Base-by-base conservation (phyloP, 30 jellyfish, hydroid and myxozoan species). In the Phacellophora camtschatica region DNA sequence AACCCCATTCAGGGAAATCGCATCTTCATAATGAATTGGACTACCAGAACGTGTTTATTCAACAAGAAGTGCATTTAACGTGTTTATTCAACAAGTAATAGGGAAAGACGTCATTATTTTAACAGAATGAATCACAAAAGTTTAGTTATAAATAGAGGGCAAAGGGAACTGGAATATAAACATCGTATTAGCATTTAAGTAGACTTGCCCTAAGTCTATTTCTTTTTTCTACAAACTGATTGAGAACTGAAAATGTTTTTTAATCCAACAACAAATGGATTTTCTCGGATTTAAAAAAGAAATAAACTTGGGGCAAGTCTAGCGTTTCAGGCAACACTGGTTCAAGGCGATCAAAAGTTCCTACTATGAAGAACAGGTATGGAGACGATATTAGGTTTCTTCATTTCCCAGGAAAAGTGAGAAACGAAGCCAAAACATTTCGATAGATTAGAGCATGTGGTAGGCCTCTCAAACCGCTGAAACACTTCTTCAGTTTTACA, bases 311-410 rank as follows among this genome's bases (percentile, higher is more conserved):
- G n/a, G n/a, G n/a, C n/a, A n/a, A n/a, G n/a, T n/a, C n/a, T n/a
- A n/a, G n/a, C n/a, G n/a, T n/a, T n/a, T n/a, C n/a, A n/a, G n/a
- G 71, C 77, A 19, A 37, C 49, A 70, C 39, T 45, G 84, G 20
- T 30, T 70, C 84, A 46, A 70, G 84, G 31, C 77, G 67, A 66
- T 20, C 68, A 34, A 66, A 66, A 13, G 80, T 67, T 66, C 24
- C 80, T 66, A 41, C 80, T 28, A 66, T 66, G 63, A 66, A 28
- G 42, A 66, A 66, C 67, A 66, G 80, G 35, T 66, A 66, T 20
- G 80, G 80, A 13, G 80, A 66, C 15, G 28, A 30, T 66, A 67
- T 66, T 28, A 28, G 25, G 67, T 66, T 66, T 34, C 80, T 66
- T 66, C 80, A 34, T 66, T 66, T 66, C 34, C 80, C 68, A 27